Percentiles rank a stretch among this genome's conserved stretches.
Evolutionary conservation across 1,140 invertebrate species (phyloP).

Genomic region (Heliconius hewitsoni): DNA sequence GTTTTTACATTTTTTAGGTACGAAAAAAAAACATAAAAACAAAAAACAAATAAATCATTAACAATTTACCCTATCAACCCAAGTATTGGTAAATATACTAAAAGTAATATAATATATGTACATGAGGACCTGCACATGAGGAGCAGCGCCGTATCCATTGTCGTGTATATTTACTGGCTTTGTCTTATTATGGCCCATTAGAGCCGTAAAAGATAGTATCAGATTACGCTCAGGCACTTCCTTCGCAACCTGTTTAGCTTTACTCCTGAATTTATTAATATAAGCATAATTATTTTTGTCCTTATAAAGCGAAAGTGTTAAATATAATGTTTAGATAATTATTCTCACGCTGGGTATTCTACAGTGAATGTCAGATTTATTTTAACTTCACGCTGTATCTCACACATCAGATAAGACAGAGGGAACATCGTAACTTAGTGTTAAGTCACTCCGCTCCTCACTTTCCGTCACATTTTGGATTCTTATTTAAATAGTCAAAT

Average conservation of each 20-base stretch:
- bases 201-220: conserved; percentile 20
- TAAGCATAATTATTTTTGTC: background rate
- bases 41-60: background rate
- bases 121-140: background rate
- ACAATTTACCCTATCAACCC: background rate
- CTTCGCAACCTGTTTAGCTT: conserved; percentile 9
- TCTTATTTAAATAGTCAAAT: too few species aligned
- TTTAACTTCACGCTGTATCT: too few species aligned
- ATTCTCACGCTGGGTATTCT: too few species aligned
- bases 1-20: too few species aligned
- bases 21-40: background rate
- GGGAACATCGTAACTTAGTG: background rate
- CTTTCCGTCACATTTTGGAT: background rate
- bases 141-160: conserved; percentile 25
- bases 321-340: too few species aligned
- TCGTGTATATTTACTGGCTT: conserved; percentile 21
- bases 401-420: too few species aligned
- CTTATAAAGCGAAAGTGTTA: too few species aligned
- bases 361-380: too few species aligned
- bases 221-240: conserved; percentile 9
- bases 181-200: conserved; percentile 26
- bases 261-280: background rate
- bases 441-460: background rate
- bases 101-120: conserved; percentile 32
- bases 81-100: conserved; percentile 22